Evolutionary conservation across 2,797 vertebrate species (phyloP).

Genomic region (Varecia variegata): DNA sequence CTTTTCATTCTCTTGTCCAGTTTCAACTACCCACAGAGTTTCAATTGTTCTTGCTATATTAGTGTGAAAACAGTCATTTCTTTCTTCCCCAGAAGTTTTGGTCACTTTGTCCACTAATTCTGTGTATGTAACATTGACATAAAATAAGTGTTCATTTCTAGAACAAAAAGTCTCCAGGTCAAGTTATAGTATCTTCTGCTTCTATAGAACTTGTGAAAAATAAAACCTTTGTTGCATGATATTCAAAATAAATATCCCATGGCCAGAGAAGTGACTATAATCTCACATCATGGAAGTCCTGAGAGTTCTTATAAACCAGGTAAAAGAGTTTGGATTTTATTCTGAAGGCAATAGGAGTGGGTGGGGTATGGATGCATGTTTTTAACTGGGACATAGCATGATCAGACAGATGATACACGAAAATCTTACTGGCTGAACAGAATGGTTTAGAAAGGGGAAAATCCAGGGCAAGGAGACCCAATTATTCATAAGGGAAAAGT

Average conservation of each 20-base stretch:
- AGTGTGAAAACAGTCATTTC: conserved; percentile 51
- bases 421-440: background rate
- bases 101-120: conserved; percentile 40
- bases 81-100: conserved; percentile 47
- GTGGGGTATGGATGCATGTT: background rate
- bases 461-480: background rate
- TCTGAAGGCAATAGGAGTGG: background rate
- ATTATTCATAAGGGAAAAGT: background rate
- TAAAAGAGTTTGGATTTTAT: background rate
- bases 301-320: background rate
- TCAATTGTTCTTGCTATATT: background rate
- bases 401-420: background rate
- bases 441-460: background rate
- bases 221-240: background rate
- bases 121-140: background rate
- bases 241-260: conserved; percentile 16
- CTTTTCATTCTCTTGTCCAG: conserved; percentile 19
- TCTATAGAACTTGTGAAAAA: conserved; percentile 4
- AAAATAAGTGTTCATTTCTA: conserved; percentile 56
- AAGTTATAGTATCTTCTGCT: conserved; percentile 7
- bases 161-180: conserved; percentile 36
- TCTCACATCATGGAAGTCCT: background rate
- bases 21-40: background rate
- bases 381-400: background rate
- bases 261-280: background rate